phyloP scores from a whole-genome alignment of 2,888 invertebrate species.

The Glaucopsyche alexis region DNA sequence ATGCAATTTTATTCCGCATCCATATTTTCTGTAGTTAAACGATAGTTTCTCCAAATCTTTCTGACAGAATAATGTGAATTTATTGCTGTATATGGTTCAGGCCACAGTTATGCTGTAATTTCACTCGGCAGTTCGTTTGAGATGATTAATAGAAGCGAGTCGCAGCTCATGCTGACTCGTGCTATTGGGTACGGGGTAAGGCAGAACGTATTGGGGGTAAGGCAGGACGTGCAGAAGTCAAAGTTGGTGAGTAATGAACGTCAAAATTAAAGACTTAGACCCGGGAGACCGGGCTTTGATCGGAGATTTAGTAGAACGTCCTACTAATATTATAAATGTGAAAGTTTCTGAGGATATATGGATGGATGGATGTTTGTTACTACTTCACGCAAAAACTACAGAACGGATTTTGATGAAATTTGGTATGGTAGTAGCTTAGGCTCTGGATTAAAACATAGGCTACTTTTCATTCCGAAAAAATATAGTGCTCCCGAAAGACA shows the following conservation, averaged over 20 bases:
- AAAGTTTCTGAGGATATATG: too few relatives aligned
- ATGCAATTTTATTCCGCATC: too few relatives aligned
- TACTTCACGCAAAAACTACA: too few relatives aligned
- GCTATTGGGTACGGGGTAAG: not conserved
- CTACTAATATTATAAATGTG: too few relatives aligned
- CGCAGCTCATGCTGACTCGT: slow-evolving; percentile 27
- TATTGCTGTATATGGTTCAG: not conserved
- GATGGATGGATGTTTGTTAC: too few relatives aligned
- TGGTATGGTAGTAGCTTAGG: too few relatives aligned
- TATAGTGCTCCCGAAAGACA: too few relatives aligned
- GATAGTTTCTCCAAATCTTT: not conserved
- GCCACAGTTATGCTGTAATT: slow-evolving; percentile 30
- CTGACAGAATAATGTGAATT: slow-evolving; percentile 15
- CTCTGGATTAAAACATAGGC: too few relatives aligned
- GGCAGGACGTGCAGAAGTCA: not conserved
- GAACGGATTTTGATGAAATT: too few relatives aligned
- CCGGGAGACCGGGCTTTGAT: too few relatives aligned
- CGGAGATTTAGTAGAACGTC: too few relatives aligned
- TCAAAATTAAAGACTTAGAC: not conserved
- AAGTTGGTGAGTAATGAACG: slow-evolving; percentile 1
- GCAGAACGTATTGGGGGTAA: not conserved
- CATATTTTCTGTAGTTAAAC: not conserved
- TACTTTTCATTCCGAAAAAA: too few relatives aligned
- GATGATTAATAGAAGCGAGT: slow-evolving; percentile 40
- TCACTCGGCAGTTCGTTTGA: slow-evolving; percentile 37